A percentile compares a stretch with the other conserved stretches of the same genome.
phyloP scores from a whole-genome alignment of 2,113 vertebrate species.

The Chaetops frenatus region DNA sequence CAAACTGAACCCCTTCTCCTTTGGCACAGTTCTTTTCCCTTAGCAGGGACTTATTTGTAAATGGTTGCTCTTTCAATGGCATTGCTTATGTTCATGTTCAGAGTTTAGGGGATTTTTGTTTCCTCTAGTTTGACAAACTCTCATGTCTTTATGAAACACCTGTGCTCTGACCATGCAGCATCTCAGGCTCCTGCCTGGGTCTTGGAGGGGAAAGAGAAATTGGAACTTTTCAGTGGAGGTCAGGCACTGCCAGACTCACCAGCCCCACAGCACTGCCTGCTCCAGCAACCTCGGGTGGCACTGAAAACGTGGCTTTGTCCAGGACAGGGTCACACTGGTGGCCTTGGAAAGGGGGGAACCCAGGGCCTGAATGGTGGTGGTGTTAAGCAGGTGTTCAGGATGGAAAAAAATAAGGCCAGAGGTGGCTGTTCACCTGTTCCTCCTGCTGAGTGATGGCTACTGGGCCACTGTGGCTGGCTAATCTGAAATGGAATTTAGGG shows the following conservation, averaged over 20 bases:
- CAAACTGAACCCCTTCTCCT: neutral
- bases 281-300: rapidly evolving
- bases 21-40: neutral
- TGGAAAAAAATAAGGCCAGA: neutral
- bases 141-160: neutral
- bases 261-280: rapidly evolving
- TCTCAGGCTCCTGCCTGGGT: neutral
- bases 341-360: neutral
- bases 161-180: rapidly evolving
- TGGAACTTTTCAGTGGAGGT: too few species aligned
- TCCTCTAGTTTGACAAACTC: neutral
- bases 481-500: neutral
- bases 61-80: neutral
- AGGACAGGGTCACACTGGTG: neutral
- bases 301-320: rapidly evolving
- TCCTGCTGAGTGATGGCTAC: neutral
- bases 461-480: neutral
- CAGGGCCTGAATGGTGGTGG: neutral
- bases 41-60: neutral
- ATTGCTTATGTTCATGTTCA: neutral
- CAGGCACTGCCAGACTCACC: neutral
- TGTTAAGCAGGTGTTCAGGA: neutral
- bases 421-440: neutral
- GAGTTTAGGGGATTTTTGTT: neutral
- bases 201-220: neutral